A percentile compares a stretch with the other conserved stretches of the same genome.
These are phyloP conservation scores for Coenonympha arcania DNA, from an alignment of 2,888 invertebrate species.

Conservation along the genomic window DNA sequence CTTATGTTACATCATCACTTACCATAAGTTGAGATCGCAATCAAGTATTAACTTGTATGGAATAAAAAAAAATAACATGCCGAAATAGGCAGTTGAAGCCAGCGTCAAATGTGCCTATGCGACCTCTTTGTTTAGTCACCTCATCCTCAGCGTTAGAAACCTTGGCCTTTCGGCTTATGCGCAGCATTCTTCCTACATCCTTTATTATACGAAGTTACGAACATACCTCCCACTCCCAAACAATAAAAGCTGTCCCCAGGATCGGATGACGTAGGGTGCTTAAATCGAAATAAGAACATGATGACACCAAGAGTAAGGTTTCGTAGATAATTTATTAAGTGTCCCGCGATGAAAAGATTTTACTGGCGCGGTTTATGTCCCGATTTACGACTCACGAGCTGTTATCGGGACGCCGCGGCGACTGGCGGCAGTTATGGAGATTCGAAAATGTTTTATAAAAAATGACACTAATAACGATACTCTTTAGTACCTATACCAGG, in stretches of 20 bases:
- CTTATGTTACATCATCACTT: too few relatives aligned
- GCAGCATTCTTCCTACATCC: too few relatives aligned
- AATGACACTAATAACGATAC: background rate
- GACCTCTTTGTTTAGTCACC: too few relatives aligned
- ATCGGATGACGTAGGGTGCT: slow-evolving; percentile 2
- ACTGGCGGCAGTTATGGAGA: slow-evolving; percentile 5
- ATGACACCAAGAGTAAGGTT: slow-evolving; percentile 7
- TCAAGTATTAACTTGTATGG: too few relatives aligned
- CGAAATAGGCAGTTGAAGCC: too few relatives aligned
- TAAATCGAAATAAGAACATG: slow-evolving; percentile 5
- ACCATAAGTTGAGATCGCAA: too few relatives aligned
- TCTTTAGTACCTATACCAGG: too few relatives aligned
- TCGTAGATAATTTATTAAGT: slow-evolving; percentile 13
- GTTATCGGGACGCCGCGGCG: slow-evolving; percentile 13
- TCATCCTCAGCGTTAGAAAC: too few relatives aligned
- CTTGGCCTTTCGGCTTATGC: too few relatives aligned
- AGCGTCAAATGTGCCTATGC: too few relatives aligned
- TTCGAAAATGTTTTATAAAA: slow-evolving; percentile 8
- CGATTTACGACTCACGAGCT: slow-evolving; percentile 14
- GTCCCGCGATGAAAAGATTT: slow-evolving; percentile 14
- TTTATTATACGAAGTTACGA: too few relatives aligned
- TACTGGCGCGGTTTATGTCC: slow-evolving; percentile 11
- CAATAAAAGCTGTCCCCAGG: background rate
- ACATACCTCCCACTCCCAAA: background rate
- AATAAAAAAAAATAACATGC: too few relatives aligned